Conservation (phyloP, 2,797 vertebrate species). For the Anolis apletophallus region DNA sequence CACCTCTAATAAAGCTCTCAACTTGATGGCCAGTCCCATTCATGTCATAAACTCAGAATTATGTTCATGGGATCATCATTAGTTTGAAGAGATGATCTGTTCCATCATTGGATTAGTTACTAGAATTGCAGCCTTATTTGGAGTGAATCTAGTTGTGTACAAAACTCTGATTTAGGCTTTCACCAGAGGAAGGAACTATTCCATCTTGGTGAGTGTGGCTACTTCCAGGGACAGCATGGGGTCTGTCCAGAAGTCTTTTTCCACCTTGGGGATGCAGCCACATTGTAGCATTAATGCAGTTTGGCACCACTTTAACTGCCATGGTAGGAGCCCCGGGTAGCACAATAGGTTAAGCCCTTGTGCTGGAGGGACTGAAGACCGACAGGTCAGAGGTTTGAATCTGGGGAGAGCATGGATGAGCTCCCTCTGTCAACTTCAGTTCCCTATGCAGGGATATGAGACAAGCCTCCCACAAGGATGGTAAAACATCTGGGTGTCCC, state of each 20-base stretch:
- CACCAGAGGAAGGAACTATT: not conserved
- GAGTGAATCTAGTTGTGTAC: not conserved
- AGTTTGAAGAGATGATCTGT: not conserved
- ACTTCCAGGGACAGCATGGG: not conserved
- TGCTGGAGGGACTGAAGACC: too few species aligned
- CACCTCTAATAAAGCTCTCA: not conserved
- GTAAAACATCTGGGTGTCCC: too few species aligned
- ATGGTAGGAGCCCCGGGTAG: too few species aligned
- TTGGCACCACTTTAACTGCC: too few species aligned
- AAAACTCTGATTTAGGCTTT: not conserved
- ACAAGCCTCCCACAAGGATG: too few species aligned
- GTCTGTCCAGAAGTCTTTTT: not conserved
- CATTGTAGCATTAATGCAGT: too few species aligned
- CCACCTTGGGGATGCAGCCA: not conserved
- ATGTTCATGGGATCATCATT: not conserved
- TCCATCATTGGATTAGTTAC: not conserved
- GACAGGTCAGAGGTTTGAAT: too few species aligned
- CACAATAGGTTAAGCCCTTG: too few species aligned
- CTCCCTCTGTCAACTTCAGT: too few species aligned
- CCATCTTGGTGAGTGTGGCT: too few species aligned
- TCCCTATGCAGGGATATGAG: too few species aligned
- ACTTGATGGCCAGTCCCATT: not conserved
- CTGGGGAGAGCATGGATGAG: too few species aligned
- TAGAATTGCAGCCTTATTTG: not conserved
- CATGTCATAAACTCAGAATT: not conserved